Evolutionary conservation across 2,888 invertebrate genomes (phyloP).

Genomic region (Euclidia mi): DNA sequence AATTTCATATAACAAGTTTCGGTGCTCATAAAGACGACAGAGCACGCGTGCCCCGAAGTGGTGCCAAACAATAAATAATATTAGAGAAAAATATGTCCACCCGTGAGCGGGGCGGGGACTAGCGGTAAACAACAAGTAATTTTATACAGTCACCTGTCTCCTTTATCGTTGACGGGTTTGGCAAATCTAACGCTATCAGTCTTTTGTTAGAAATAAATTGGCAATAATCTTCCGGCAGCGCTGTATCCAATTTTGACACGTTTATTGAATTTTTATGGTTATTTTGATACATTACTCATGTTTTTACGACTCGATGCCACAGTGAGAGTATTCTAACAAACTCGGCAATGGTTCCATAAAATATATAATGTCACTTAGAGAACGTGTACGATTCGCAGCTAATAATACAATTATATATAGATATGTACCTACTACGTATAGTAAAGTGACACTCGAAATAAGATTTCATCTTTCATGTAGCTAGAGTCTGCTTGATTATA

Average conservation of each 20-base stretch:
- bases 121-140: constrained; percentile 37
- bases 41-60: constrained; percentile 19
- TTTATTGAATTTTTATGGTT: constrained; percentile 77
- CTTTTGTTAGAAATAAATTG: constrained; percentile 59
- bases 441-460: too few relatives aligned
- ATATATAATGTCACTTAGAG: constrained; percentile 21
- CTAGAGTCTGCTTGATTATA: background rate
- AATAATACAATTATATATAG: background rate
- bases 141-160: constrained; percentile 39
- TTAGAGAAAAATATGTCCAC: constrained; percentile 14
- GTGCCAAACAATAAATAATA: constrained; percentile 10
- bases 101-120: constrained; percentile 4
- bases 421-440: too few relatives aligned
- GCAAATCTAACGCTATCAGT: constrained; percentile 43
- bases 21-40: constrained; percentile 11
- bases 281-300: constrained; percentile 68
- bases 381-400: constrained; percentile 3
- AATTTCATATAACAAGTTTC: constrained; percentile 43
- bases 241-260: constrained; percentile 65
- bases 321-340: constrained; percentile 59
- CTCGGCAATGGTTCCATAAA: constrained; percentile 25
- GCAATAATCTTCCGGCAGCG: constrained; percentile 55
- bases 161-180: constrained; percentile 37
- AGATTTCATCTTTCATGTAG: too few relatives aligned
- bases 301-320: constrained; percentile 67